A percentile compares a stretch with the other conserved stretches of the same genome.
Evolutionary conservation across 2,113 vertebrate species (phyloP).

Genomic region (Aramus guarauna): DNA sequence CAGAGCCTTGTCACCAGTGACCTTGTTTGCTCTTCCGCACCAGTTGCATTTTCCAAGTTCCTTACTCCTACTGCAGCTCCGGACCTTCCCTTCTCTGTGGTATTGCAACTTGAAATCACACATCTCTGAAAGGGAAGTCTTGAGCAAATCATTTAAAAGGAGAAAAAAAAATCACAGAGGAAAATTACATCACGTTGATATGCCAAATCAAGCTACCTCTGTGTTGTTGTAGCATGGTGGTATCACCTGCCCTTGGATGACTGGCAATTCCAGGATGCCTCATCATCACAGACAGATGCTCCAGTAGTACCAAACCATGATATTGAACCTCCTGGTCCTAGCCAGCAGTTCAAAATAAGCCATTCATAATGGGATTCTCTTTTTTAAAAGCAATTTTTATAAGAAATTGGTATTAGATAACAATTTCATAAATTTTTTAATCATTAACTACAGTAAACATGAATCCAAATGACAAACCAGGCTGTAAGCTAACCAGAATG

Average conservation of each 20-base stretch:
- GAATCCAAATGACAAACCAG: not conserved
- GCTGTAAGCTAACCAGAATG: not conserved
- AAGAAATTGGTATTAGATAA: not conserved
- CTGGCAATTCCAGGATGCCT: not conserved
- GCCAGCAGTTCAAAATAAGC: not conserved
- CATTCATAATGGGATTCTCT: not conserved
- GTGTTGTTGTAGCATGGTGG: not conserved
- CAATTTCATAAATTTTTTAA: not conserved
- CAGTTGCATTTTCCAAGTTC: conserved; percentile 55
- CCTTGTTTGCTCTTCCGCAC: conserved; percentile 64
- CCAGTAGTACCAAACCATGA: not conserved
- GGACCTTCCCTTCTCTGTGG: conserved; percentile 37
- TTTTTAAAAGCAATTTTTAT: not conserved
- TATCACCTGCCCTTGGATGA: not conserved
- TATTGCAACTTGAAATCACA: conserved; percentile 7
- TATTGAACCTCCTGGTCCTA: not conserved
- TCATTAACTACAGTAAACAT: not conserved
- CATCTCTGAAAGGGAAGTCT: conserved; percentile 17
- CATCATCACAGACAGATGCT: not conserved
- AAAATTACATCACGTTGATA: not conserved
- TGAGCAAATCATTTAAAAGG: not conserved
- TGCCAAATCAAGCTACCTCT: not conserved
- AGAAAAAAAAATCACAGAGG: not conserved
- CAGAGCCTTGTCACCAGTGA: conserved; percentile 56
- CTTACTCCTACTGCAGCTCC: conserved; percentile 13